Conservation (phyloP, 1,140 invertebrate species). For the Brachionus angularis region DNA sequence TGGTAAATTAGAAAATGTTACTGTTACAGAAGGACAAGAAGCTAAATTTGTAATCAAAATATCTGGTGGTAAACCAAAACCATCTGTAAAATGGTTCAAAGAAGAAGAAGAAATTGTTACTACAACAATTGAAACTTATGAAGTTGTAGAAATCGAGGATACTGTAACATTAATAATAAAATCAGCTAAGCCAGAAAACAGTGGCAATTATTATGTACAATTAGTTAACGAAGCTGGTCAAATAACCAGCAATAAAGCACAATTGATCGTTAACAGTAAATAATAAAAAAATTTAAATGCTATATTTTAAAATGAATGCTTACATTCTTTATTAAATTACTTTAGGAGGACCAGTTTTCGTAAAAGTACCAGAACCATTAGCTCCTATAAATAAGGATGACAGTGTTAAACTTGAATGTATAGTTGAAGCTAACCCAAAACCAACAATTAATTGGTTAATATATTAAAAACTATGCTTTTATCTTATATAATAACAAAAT, state of each 20-base stretch:
- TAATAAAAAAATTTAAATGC: too few species aligned
- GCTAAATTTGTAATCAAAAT: neutral
- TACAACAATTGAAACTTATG: neutral
- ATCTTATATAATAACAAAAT: too few species aligned
- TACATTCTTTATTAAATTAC: too few species aligned
- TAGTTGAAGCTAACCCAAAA: conserved; percentile 81
- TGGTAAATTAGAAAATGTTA: neutral
- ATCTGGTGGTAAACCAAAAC: neutral
- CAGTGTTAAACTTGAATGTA: conserved; percentile 68
- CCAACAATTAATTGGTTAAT: conserved; percentile 75
- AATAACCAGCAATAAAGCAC: neutral
- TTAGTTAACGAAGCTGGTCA: neutral
- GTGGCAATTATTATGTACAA: neutral
- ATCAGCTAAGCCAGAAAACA: neutral
- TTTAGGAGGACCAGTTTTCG: neutral
- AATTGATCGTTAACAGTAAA: neutral
- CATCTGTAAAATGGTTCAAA: neutral
- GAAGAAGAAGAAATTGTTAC: neutral
- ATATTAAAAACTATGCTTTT: too few species aligned
- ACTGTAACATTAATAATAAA: neutral
- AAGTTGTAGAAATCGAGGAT: neutral
- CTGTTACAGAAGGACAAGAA: neutral
- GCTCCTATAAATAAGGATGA: neutral
- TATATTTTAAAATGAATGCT: too few species aligned
- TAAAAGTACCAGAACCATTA: neutral